phyloP scores from a whole-genome alignment of 2,888 invertebrate genomes.

The Tribolium freemani region DNA sequence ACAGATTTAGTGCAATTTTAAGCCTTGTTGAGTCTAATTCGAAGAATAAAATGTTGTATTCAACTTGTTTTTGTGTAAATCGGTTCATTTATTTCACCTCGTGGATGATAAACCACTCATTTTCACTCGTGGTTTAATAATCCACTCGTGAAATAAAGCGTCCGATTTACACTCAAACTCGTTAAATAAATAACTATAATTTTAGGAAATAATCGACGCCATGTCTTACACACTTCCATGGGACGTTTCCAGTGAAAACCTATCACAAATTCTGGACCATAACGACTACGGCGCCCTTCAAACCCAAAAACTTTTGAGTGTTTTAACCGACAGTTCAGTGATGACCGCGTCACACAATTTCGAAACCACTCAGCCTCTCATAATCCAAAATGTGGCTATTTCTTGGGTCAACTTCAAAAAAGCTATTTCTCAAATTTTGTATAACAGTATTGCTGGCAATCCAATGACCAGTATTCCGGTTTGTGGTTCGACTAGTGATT shows the following conservation, averaged over 20 bases:
- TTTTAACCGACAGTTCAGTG: conserved; percentile 46
- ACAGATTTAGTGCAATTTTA: no score
- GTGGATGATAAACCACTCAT: no score
- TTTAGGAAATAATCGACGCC: conserved; percentile 63
- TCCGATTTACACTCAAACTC: no score
- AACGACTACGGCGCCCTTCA: conserved; percentile 73
- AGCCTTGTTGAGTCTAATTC: no score
- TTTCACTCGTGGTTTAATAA: no score
- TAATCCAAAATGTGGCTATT: conserved; percentile 71
- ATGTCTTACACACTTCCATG: conserved; percentile 71
- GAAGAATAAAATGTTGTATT: no score
- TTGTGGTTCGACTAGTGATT: conserved; percentile 71
- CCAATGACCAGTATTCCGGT: conserved; percentile 71
- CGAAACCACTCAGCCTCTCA: conserved; percentile 56
- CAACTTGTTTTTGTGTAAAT: no score
- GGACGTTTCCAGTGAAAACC: conserved; percentile 64
- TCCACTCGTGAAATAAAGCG: no score
- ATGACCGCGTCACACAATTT: conserved; percentile 54
- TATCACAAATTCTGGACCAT: conserved; percentile 68
- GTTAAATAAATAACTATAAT: no score
- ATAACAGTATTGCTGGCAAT: conserved; percentile 55
- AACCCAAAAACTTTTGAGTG: conserved; percentile 47
- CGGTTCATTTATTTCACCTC: no score
- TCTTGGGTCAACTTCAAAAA: conserved; percentile 73
- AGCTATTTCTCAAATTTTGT: conserved; percentile 67